Evolutionary conservation across 2,797 vertebrate species (phyloP).

Genomic region (Tangara arthus): DNA sequence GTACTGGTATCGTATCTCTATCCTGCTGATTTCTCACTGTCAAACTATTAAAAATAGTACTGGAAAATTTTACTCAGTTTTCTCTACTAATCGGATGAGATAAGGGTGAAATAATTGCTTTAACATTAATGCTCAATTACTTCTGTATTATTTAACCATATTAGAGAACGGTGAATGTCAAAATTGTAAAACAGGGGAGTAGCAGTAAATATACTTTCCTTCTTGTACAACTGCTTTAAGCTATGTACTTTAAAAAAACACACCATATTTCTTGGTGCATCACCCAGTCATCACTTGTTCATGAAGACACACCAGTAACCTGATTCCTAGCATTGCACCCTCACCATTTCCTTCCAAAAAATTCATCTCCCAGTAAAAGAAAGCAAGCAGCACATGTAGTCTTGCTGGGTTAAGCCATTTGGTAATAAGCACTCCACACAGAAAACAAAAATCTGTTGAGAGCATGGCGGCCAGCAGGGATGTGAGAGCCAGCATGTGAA

Average conservation of each 20-base stretch:
- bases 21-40: not conserved
- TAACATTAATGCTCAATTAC: not conserved
- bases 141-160: not conserved
- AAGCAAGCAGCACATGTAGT: not conserved
- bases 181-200: not conserved
- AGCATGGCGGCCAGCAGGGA: rapidly evolving
- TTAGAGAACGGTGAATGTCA: not conserved
- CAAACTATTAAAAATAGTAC: not conserved
- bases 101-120: not conserved
- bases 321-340: not conserved
- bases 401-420: not conserved
- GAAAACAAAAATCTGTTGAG: not conserved
- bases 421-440: not conserved
- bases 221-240: not conserved
- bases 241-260: not conserved
- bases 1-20: rapidly evolving
- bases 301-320: not conserved
- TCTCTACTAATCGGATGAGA: not conserved
- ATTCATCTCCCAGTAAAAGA: not conserved
- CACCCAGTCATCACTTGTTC: not conserved
- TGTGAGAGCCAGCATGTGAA: rapidly evolving
- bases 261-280: not conserved
- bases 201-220: not conserved
- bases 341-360: not conserved
- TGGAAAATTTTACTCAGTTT: not conserved